These are phyloP conservation scores for Indri indri DNA, from an alignment of 2,113 vertebrate species.

Conservation along the genomic window DNA sequence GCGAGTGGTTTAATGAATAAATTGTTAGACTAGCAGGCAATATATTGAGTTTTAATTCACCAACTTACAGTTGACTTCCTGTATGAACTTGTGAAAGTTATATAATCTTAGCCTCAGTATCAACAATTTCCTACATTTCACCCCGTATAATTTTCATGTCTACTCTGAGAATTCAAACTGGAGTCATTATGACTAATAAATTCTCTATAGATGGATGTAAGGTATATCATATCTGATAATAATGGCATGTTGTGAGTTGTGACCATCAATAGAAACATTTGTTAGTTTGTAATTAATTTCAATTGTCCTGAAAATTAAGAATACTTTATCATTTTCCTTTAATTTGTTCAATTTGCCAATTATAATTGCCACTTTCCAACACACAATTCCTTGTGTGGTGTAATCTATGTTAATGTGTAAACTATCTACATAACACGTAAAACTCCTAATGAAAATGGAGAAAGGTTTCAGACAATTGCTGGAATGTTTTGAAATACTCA, in stretches of 20 bases:
- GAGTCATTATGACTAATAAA: neutral
- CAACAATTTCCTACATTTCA: neutral
- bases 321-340: neutral
- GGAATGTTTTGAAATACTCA: neutral
- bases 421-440: neutral
- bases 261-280: neutral
- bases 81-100: neutral
- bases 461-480: neutral
- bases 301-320: neutral
- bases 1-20: conserved; percentile 43
- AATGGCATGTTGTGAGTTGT: neutral
- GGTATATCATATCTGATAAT: neutral
- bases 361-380: neutral
- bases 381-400: neutral
- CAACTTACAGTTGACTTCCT: neutral
- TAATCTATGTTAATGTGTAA: neutral
- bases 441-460: neutral
- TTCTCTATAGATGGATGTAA: neutral
- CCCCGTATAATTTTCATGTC: neutral
- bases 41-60: conserved; percentile 41
- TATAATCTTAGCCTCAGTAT: neutral
- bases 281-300: neutral
- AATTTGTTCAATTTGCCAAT: neutral
- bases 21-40: neutral
- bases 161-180: neutral